phyloP scores from a whole-genome alignment of 1,140 invertebrate species.

The Rhopalosiphum padi region DNA sequence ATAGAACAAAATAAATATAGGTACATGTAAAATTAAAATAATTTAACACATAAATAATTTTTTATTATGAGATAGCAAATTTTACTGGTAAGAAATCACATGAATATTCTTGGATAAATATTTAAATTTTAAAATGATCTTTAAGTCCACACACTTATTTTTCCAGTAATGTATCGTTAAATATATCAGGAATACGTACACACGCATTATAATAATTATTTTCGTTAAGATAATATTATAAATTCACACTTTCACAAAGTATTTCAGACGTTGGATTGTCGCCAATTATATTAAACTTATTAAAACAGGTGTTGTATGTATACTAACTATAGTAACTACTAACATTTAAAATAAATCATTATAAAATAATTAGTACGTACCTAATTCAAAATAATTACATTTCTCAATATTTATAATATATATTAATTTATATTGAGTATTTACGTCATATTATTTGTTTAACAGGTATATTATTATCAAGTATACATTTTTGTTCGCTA shows the following conservation, averaged over 20 bases:
- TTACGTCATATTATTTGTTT: neutral
- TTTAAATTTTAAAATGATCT: conserved; percentile 26
- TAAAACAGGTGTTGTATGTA: neutral
- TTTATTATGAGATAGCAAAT: neutral
- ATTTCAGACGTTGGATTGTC: neutral
- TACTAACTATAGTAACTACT: neutral
- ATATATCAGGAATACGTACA: neutral
- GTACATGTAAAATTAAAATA: neutral
- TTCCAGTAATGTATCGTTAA: neutral
- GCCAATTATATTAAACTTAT: neutral
- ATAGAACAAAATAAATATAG: neutral
- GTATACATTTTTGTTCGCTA: neutral
- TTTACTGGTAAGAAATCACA: neutral
- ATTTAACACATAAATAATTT: neutral
- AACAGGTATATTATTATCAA: neutral
- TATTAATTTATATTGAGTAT: neutral
- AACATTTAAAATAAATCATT: neutral
- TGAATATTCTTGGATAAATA: neutral
- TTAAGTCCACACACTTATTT: neutral
- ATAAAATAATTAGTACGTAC: neutral
- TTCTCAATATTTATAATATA: neutral
- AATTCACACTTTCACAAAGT: neutral
- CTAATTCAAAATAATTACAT: neutral
- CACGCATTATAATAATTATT: neutral
- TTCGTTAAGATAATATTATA: neutral